Base-by-base conservation (phyloP, 53 echinoderm and acorn worm species). In the Echinometra lucunter region DNA sequence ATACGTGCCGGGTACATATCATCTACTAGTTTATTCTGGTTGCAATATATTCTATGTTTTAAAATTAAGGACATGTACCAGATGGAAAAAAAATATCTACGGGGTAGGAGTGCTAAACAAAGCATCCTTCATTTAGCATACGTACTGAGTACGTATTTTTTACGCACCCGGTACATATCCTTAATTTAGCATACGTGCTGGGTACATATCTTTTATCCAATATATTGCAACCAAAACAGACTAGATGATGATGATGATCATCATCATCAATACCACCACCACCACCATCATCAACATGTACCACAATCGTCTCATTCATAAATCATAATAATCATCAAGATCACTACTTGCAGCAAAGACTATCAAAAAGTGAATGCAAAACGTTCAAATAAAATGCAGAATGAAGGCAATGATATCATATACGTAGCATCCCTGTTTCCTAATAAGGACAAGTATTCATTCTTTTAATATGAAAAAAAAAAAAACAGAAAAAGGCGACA, bases 251-350 rank as follows among this genome's bases (percentile, higher is more conserved):
- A 70, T 70, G 44, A 47, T n/a, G 3, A 45, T 27, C 47, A 47
- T 83, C 83, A 45, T 45, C 82, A 82, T 83, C 23, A 83, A 38
- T 47, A 27, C 47, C 83, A 83, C 6, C 82, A 45, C 6, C 82
- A 82, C 27, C 82, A 44, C 16, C 45, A 45, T 82, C 82, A 82
- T 82, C 23, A 82, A 45, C 23, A 82, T 19, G 11, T 8, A 82
- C 13, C 47, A 80, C 42, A 6, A 42, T 80, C 80, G 37, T 83
- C 45, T 47, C 83, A 83, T 83, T 12, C 45, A 40, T 47, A 58
- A 58, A 58, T 47, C 47, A 83, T 44, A 45, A 83, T 28, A 45
- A 45, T 19, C 85, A 28, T 85, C 49, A 85, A 30, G 7, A 47
- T 27, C 28, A 66, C 66, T 5, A 19, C 56, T 9, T 7, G 63